Conservation (phyloP, 2,113 vertebrate genomes). For the Circaetus gallicus region DNA sequence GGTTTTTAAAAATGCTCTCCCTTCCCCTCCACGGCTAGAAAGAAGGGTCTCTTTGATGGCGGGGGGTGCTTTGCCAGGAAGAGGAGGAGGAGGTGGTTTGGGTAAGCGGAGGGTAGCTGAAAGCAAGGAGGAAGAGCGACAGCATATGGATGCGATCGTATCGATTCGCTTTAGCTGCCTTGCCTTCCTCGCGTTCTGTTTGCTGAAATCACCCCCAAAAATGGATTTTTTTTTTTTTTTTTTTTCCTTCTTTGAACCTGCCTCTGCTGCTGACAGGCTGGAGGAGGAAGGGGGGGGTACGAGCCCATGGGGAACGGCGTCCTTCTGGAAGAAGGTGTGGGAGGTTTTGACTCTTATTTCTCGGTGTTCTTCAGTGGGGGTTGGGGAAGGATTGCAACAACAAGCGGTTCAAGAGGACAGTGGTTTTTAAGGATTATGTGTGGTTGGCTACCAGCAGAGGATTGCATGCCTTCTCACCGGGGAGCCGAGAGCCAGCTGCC, state of each 20-base stretch:
- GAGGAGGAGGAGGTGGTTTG: background rate
- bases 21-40: background rate
- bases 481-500: background rate
- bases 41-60: background rate
- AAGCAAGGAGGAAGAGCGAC: background rate
- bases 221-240: background rate
- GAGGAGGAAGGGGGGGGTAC: background rate
- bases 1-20: background rate
- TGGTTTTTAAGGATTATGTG: background rate
- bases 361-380: background rate
- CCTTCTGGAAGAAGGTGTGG: slow-evolving; percentile 26
- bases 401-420: background rate
- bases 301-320: background rate
- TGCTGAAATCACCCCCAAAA: background rate
- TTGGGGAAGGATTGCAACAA: background rate
- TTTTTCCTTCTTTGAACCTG: background rate
- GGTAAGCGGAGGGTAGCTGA: background rate
- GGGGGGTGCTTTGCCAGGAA: background rate
- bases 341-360: slow-evolving; percentile 23
- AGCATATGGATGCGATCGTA: background rate
- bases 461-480: background rate
- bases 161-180: background rate
- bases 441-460: background rate
- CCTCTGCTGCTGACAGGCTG: background rate
- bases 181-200: background rate